Conservation (phyloP, 2,113 vertebrate species). For the Sinocyclocheilus rhinocerous region DNA sequence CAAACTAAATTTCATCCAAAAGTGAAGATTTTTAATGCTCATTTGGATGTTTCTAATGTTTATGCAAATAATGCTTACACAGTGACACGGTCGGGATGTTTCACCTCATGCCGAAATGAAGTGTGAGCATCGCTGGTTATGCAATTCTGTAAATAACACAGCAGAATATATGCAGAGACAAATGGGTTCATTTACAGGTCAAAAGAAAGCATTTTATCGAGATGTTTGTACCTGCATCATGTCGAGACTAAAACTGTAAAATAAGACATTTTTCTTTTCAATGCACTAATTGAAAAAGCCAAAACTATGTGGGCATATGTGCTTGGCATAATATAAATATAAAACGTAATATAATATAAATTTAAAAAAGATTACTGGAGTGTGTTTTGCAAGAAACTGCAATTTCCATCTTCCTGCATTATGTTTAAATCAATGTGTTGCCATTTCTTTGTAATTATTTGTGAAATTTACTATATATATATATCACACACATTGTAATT, state of each 20-base stretch:
- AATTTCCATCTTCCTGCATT: no score
- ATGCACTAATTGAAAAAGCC: no score
- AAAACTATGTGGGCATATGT: background rate
- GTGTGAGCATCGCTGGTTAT: background rate
- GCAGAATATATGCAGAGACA: background rate
- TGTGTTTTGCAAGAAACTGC: no score
- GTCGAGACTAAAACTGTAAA: background rate
- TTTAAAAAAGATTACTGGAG: no score
- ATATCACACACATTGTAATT: conserved; percentile 20
- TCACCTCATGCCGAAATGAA: conserved; percentile 18
- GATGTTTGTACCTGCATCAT: background rate
- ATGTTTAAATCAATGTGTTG: no score
- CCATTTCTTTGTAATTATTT: no score
- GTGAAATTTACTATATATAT: background rate
- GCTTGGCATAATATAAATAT: no score
- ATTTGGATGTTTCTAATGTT: conserved; percentile 1
- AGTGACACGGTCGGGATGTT: background rate
- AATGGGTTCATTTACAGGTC: background rate
- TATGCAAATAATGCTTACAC: background rate
- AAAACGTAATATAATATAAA: no score
- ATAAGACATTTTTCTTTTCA: background rate
- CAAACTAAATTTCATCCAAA: background rate
- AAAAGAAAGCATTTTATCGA: background rate
- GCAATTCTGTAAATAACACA: conserved; percentile 3
- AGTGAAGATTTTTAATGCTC: background rate